Base-by-base conservation (phyloP, 2,888 invertebrate genomes). In the Unio delphinus region DNA sequence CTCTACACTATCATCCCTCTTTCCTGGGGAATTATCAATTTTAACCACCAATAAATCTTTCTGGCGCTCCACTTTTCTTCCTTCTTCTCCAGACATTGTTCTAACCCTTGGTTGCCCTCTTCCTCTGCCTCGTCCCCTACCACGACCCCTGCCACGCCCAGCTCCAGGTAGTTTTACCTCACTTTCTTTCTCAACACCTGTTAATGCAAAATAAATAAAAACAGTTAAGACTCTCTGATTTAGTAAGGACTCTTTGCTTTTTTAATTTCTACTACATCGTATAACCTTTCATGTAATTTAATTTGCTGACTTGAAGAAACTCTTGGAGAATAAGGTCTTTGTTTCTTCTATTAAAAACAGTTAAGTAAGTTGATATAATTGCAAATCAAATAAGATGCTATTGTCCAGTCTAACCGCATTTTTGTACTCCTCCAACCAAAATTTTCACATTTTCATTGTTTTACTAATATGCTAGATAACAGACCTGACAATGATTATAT, bases 11-110 rank as follows among this genome's bases (percentile, higher is more conserved):
- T 80, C 74, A 60, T 83, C 81, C 4, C 65, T 74, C 60, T 76
- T 82, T 20, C 83, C 84, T 28, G 83, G 81, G 28, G 83, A 82
- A 72, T 88, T 88, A 67, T 87, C 88, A 55, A 87, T 80, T 72
- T 88, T 88, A 58, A 87, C 83, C 23, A 87, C 79, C 20, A 88
- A 79, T 23, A 84, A 73, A 71, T 87, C 85, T 55, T 85, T 81
- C 70, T 85, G 81, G 61, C 81, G 80, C 59, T 86, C 86, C 1
- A 88, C 87, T 63, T 78, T 80, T 56, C 88, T 80, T 15, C 78
- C 76, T 55, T 87, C 87, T 68, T 86, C 86, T 28, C 82, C 82
- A 20, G 84, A 83, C 64, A 82, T 80, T 23, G 84, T 77, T 59
- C 83, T 75, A 4, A 82, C 80, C 23, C 83, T 81, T 8, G 79